A percentile compares a stretch with the other conserved stretches of the same genome.
phyloP scores from a whole-genome alignment of 2,113 vertebrate species.

The Sminthopsis crassicaudata region DNA sequence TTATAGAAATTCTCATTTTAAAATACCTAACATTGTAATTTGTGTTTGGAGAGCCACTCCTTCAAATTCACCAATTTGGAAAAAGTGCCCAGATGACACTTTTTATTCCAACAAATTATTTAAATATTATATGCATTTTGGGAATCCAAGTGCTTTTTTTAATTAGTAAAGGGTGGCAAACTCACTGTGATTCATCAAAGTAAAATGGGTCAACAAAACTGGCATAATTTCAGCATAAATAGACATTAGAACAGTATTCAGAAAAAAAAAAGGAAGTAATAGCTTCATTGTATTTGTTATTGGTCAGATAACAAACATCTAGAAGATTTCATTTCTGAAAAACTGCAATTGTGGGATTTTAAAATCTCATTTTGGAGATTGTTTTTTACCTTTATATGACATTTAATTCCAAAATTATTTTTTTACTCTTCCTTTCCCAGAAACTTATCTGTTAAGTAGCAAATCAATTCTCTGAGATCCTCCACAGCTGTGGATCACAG shows the following conservation, averaged over 20 bases:
- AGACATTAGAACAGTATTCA: neutral
- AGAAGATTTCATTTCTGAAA: neutral
- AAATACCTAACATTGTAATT: neutral
- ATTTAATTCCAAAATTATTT: neutral
- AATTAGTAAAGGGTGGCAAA: neutral
- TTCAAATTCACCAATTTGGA: neutral
- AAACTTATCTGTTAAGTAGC: neutral
- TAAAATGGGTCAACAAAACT: neutral
- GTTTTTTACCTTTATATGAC: neutral
- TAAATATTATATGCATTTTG: neutral
- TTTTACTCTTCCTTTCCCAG: neutral
- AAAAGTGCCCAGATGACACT: neutral
- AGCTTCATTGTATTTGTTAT: neutral
- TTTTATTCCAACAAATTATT: neutral
- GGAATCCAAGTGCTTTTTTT: neutral
- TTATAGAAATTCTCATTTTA: neutral
- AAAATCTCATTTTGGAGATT: neutral
- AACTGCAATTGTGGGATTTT: neutral
- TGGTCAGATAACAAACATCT: neutral
- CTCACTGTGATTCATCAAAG: neutral
- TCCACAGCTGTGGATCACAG: too few relatives aligned
- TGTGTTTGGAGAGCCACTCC: neutral
- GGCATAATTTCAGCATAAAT: neutral
- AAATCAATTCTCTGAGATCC: too few relatives aligned
- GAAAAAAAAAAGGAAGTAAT: neutral